phyloP scores from a whole-genome alignment of 2,888 invertebrate species.

The Drosophila pseudotakahashii region DNA sequence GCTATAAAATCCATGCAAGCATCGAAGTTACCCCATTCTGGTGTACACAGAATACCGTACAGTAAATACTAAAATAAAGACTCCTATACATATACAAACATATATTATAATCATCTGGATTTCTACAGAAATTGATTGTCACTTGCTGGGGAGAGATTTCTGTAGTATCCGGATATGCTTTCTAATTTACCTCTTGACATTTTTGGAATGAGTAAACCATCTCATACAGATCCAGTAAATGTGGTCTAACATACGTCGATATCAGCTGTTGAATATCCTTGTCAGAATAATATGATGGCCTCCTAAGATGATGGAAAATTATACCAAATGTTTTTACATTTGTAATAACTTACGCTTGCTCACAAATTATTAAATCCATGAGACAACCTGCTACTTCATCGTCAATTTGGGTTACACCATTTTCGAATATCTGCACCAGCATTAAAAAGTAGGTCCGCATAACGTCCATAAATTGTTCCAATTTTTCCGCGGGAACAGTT shows the following conservation, averaged over 20 bases:
- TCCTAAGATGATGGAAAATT: neutral
- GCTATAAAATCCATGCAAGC: slow-evolving; percentile 53
- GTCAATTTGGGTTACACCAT: slow-evolving; percentile 72
- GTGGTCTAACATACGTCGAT: slow-evolving; percentile 47
- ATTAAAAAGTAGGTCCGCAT: slow-evolving; percentile 63
- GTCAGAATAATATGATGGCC: neutral
- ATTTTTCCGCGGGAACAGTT: slow-evolving; percentile 29
- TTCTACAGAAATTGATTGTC: too few species aligned
- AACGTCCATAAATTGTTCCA: slow-evolving; percentile 64
- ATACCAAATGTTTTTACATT: too few species aligned
- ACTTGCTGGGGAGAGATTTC: neutral
- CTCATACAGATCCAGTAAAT: slow-evolving; percentile 44
- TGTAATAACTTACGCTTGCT: slow-evolving; percentile 38
- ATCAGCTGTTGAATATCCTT: slow-evolving; percentile 27
- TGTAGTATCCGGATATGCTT: neutral
- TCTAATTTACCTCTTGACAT: slow-evolving; percentile 51
- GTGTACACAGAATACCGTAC: neutral
- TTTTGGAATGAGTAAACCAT: slow-evolving; percentile 52
- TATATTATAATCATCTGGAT: too few species aligned
- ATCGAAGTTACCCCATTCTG: slow-evolving; percentile 22
- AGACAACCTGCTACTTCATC: slow-evolving; percentile 47
- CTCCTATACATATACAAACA: neutral
- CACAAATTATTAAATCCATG: slow-evolving; percentile 23
- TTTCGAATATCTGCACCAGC: slow-evolving; percentile 53
- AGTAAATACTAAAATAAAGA: slow-evolving; percentile 48